Evolutionary conservation across 2,888 invertebrate species (phyloP).

Genomic region (Nasonovia ribisnigri): DNA sequence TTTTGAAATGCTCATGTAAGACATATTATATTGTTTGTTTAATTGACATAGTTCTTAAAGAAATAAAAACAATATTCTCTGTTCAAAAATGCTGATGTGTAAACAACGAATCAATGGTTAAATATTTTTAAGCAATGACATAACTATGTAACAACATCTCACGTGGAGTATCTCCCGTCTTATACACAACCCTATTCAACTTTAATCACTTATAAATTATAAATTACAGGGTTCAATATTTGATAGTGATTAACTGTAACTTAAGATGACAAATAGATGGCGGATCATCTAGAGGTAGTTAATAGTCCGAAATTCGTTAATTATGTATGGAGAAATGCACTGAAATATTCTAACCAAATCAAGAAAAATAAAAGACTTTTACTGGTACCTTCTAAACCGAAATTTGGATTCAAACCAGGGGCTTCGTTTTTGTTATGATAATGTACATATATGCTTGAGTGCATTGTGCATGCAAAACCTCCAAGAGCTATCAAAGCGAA

Average conservation of each 20-base stretch:
- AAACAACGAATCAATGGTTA: too few species aligned
- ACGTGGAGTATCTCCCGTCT: not conserved
- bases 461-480: too few species aligned
- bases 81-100: not conserved
- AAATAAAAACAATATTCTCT: not conserved
- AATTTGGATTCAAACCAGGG: too few species aligned
- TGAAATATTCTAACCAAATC: too few species aligned
- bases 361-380: too few species aligned
- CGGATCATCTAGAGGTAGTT: not conserved
- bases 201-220: not conserved
- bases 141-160: not conserved
- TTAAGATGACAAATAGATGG: not conserved
- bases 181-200: not conserved
- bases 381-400: too few species aligned
- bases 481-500: too few species aligned
- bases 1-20: too few species aligned
- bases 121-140: slow-evolving; percentile 3
- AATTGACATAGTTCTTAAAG: not conserved
- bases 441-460: too few species aligned
- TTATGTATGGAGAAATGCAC: not conserved
- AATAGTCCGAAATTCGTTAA: not conserved
- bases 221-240: not conserved
- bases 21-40: slow-evolving; percentile 4
- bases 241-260: not conserved
- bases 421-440: too few species aligned